Evolutionary conservation across 1,140 invertebrate species (phyloP).

Genomic region (Medauroidea extradentata): DNA sequence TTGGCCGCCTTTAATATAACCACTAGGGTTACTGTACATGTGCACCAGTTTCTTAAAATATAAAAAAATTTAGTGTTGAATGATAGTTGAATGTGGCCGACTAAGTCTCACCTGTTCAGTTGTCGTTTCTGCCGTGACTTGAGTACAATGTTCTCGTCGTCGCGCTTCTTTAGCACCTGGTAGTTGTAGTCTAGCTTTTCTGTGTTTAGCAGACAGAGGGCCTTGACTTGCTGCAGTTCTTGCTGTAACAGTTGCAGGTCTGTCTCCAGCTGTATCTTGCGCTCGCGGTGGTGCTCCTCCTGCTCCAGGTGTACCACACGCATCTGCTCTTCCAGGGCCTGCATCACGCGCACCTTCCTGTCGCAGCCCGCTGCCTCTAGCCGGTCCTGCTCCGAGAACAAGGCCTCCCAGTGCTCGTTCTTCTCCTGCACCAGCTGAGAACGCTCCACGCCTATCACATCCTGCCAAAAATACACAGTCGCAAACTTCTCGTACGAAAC

Average conservation of each 20-base stretch:
- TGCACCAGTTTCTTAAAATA: no score
- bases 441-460: conserved; percentile 58
- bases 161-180: conserved; percentile 72
- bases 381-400: conserved; percentile 58
- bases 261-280: conserved; percentile 63
- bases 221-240: conserved; percentile 72
- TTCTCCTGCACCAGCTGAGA: conserved; percentile 51
- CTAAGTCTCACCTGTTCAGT: conserved; percentile 53
- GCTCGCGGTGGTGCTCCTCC: conserved; percentile 61
- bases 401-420: conserved; percentile 60
- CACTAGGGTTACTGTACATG: no score
- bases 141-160: conserved; percentile 80
- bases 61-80: no score
- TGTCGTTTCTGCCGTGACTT: conserved; percentile 77
- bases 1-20: no score
- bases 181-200: conserved; percentile 89
- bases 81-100: no score
- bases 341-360: conserved; percentile 42
- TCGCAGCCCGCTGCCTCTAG: conserved; percentile 56
- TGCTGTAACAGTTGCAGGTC: conserved; percentile 62
- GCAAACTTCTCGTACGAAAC: no score
- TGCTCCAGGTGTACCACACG: conserved; percentile 57
- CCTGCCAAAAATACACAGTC: no score
- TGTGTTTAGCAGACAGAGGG: conserved; percentile 64
- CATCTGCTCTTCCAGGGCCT: conserved; percentile 58